These are phyloP conservation scores for Alethe diademata DNA, from an alignment of 2,113 vertebrate species.

Conservation along the genomic window DNA sequence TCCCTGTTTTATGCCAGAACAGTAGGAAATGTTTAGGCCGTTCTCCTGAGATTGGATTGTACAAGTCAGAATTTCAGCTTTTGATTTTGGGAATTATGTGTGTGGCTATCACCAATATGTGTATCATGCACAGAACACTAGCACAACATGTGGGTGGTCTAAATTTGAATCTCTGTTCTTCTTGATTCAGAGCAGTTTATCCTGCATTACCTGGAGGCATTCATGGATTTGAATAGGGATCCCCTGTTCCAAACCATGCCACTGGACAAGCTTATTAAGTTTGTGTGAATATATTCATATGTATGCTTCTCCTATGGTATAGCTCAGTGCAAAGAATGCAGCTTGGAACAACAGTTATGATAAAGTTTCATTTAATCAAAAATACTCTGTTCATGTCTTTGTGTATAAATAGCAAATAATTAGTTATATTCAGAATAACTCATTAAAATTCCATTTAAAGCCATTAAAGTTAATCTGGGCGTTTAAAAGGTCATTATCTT, in stretches of 20 bases:
- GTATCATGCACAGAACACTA: neutral
- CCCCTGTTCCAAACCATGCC: neutral
- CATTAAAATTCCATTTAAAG: slow-evolving; percentile 14
- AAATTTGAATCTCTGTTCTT: neutral
- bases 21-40: neutral
- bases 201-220: neutral
- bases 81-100: neutral
- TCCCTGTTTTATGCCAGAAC: neutral
- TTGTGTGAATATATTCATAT: neutral
- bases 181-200: neutral
- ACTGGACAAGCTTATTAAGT: neutral
- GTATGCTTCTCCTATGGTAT: neutral
- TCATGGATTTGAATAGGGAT: neutral
- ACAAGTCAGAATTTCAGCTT: neutral
- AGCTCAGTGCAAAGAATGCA: neutral
- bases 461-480: neutral
- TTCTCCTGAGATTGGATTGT: neutral
- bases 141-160: neutral
- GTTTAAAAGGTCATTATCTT: slow-evolving; percentile 8
- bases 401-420: neutral
- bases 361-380: neutral
- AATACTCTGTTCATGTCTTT: neutral
- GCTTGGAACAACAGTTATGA: neutral
- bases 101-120: neutral
- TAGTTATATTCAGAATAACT: neutral